Base-by-base conservation (phyloP, 2,888 invertebrate species). In the Phengaris alcon region DNA sequence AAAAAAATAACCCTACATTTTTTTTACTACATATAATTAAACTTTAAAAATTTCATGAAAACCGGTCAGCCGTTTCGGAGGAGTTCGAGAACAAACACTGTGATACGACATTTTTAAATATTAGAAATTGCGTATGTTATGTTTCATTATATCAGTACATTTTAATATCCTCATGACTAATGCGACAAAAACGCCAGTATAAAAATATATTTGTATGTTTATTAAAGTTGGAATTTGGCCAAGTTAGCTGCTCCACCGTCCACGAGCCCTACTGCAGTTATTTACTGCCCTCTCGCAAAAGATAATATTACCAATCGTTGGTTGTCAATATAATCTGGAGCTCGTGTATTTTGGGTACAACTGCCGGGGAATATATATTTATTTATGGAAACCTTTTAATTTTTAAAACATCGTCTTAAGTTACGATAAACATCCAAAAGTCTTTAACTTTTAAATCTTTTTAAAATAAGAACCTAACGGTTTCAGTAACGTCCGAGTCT, bases 301-400 rank as follows among this genome's bases (percentile, higher is more conserved):
- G n/a, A 75, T 74, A 74, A 74, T 57, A 75, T 75, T 75, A 70
- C 70, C 55, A 44, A 57, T 69, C 46, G 69, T 70, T 70, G 70
- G 57, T 75, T 75, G 70, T 75, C 75, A 70, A 55, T 75, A 57
- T 57, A 75, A 57, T 59, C 51, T 46, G 55, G 57, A 57, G 55
- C 69, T 75, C 70, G 57, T 68, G 15, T 57, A 69, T 57, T 70
- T 75, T 48, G 69, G 55, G 55, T 55, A 57, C 69, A 69, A 70
- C 69, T 55, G 75, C 69, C 69, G 70, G 69, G 70, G 70, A 57
- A 75, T 12, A 69, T 52, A 51, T 74, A 54, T 74, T 74, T 74
- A 59, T 74, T 74, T 74, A 74, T 74, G 59, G 59, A 74, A 64
- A 74, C 12, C 35, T 64, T 64, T 64, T 35, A 12, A 64, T 64